phyloP scores from a whole-genome alignment of 2,113 vertebrate species.

The Corynorhinus townsendii region DNA sequence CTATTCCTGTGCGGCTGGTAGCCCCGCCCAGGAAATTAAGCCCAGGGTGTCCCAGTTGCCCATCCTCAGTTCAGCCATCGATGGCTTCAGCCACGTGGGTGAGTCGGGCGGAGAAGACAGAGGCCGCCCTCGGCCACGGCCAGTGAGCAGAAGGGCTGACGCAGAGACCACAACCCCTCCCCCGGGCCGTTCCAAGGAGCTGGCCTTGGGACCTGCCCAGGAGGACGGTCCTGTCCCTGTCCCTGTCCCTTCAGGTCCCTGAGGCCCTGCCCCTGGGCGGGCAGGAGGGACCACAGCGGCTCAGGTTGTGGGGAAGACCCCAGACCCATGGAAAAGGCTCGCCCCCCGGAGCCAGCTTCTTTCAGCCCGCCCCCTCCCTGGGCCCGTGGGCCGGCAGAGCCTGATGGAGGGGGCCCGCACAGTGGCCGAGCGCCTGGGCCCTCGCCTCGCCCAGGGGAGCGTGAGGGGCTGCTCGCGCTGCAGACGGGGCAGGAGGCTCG shows the following conservation, averaged over 20 bases:
- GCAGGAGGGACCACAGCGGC: not conserved
- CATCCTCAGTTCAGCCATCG: not conserved
- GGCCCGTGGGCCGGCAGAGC: not conserved
- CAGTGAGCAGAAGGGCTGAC: not conserved
- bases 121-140: not conserved
- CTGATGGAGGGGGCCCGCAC: fast-evolving
- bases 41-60: slow-evolving; percentile 40
- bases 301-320: not conserved
- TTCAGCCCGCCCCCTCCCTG: not conserved
- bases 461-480: not conserved
- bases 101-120: not conserved
- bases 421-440: not conserved
- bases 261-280: not conserved
- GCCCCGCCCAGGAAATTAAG: slow-evolving; percentile 42
- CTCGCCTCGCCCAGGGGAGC: no score
- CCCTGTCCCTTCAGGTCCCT: not conserved
- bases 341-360: not conserved
- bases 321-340: not conserved
- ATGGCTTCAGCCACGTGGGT: not conserved
- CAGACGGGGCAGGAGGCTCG: not conserved
- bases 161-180: not conserved
- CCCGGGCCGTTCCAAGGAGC: not conserved
- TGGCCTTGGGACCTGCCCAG: not conserved
- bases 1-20: slow-evolving; percentile 51
- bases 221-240: not conserved